Conservation (phyloP, 2,888 invertebrate species). For the Leptinotarsa rubiginosa region DNA sequence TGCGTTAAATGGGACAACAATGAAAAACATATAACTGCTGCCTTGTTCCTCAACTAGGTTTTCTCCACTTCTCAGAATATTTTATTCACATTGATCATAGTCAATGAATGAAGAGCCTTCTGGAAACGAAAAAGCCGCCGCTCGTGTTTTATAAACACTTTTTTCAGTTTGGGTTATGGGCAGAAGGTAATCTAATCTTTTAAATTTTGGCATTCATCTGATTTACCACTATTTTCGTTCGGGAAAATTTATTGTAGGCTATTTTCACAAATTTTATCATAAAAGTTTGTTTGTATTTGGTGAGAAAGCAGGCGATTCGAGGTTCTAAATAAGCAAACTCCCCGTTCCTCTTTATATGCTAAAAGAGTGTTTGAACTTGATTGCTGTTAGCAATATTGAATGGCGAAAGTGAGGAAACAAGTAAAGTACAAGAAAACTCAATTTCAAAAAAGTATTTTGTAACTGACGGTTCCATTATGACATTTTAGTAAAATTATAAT, state of each 20-base stretch:
- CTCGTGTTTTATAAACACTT: not conserved
- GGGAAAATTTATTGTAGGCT: constrained; percentile 10
- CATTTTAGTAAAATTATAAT: no score
- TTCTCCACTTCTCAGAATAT: no score
- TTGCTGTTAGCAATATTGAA: not conserved
- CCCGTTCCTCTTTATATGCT: not conserved
- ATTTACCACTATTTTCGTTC: constrained; percentile 18
- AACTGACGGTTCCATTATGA: no score
- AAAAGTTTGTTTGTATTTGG: constrained; percentile 12
- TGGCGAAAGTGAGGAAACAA: not conserved
- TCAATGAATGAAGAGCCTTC: not conserved
- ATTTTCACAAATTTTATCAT: constrained; percentile 14
- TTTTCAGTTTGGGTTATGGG: constrained; percentile 13
- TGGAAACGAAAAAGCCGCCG: not conserved
- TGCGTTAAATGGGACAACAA: no score
- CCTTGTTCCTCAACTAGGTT: no score
- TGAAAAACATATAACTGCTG: no score
- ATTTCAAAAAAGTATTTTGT: no score
- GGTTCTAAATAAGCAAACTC: not conserved
- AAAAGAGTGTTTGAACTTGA: constrained; percentile 10
- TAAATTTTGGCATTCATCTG: constrained; percentile 18
- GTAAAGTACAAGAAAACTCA: not conserved
- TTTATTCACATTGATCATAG: no score
- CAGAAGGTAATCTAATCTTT: constrained; percentile 22
- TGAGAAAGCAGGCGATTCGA: constrained; percentile 7